Base-by-base conservation (phyloP, 2,113 vertebrate genomes). In the Pontoporia blainvillei region DNA sequence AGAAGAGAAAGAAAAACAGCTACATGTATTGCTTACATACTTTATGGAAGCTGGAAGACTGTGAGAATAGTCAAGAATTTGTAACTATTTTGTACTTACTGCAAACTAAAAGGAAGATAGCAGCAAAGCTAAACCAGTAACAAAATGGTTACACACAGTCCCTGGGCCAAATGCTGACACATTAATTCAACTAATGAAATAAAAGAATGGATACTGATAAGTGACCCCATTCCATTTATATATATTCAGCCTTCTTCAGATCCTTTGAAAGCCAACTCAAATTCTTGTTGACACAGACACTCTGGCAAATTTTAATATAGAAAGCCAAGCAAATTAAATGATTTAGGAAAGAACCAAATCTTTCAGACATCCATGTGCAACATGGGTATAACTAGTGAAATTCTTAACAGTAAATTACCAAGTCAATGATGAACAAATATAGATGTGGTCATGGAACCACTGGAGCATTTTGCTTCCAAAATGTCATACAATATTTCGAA, bases 121-220 rank as follows among this genome's bases (percentile, higher is more conserved):
- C 72, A 96, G 76, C 92, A 94, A 96, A 20, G 69, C 41, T 86
- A 91, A 86, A 20, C 2, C 46, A 88, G 94, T 96, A 96, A 88
- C 84, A 92, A 95, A 94, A 96, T 6, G 41, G 66, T 52, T 54
- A 84, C 15, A 86, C 11, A 88, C 17, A 94, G 73, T 88, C 36
- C 62, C 96, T 92, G 39, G 39, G 57, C 67, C 69, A 95, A 97
- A 86, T 31, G 71, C 46, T 78, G 78, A 96, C 25, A 86, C 79
- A 81, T 93, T 91, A 95, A 97, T 81, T 93, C 73, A 94, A 84
- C 57, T 96, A 94, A 89, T 84, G 83, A 92, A 97, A 94, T 54
- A 46, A 82, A 90, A 93, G 89, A 97, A 93, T 8, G 6, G 66
- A 86, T 82, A 85, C 46, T 79, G 81, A 96, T 87, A 91, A 96